Percentiles rank a stretch among this genome's conserved stretches.
Evolutionary conservation across 2,113 vertebrate genomes (phyloP).

Genomic region (Turdus rufiventris): DNA sequence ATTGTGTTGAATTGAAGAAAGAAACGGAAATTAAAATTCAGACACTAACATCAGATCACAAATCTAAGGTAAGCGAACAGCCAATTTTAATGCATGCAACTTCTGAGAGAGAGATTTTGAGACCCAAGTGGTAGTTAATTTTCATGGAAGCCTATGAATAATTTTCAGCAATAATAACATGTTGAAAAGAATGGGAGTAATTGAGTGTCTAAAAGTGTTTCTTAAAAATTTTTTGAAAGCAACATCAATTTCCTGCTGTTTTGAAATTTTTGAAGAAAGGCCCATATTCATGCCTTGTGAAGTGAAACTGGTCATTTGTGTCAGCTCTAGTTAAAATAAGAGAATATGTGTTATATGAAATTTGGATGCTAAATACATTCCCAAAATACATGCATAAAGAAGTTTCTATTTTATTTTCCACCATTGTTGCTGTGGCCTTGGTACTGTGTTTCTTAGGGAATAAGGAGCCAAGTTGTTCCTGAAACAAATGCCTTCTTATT

Average conservation of each 20-base stretch:
- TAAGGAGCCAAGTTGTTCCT: background rate
- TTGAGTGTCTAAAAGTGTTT: conserved; percentile 23
- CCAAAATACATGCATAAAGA: background rate
- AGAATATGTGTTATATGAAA: background rate
- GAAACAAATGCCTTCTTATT: background rate
- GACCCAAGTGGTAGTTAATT: background rate
- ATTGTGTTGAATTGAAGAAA: conserved; percentile 96
- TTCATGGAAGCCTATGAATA: conserved; percentile 33
- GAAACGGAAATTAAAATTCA: conserved; percentile 97
- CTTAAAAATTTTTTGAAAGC: background rate
- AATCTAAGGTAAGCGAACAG: conserved; percentile 88
- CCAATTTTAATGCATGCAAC: background rate
- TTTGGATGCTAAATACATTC: background rate
- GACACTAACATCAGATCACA: conserved; percentile 88
- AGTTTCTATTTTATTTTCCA: background rate
- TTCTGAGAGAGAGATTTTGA: conserved; percentile 1
- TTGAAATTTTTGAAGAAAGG: background rate
- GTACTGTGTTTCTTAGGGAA: background rate
- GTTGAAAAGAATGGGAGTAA: conserved; percentile 44
- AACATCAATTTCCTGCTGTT: conserved; percentile 27
- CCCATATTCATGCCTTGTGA: background rate
- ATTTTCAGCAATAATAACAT: conserved; percentile 24
- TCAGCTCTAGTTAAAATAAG: background rate
- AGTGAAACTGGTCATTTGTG: conserved; percentile 22
- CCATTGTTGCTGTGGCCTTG: background rate